Base-by-base conservation (phyloP, 2,797 vertebrate species). In the Pipistrellus pipistrellus region DNA sequence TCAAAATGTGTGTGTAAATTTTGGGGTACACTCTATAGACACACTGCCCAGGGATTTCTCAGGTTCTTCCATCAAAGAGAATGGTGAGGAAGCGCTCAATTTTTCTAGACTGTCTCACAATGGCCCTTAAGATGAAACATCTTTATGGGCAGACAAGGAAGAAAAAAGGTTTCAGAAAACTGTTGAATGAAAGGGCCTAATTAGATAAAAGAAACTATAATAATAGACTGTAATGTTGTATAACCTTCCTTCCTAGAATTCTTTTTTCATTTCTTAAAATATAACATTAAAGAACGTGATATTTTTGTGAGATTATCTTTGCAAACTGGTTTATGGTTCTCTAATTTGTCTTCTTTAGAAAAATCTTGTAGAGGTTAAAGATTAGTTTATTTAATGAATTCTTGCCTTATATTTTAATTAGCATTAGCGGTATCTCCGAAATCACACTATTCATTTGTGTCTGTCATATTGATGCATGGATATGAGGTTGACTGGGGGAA, bases 301-400 rank as follows among this genome's bases (percentile, higher is more conserved):
- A 66, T 97, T 95, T 95, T 91, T 62, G 35, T 38, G 55, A 89
- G 9, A 73, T 88, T 87, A 71, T 94, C 46, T 77, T 85, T 72
- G 13, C 21, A 92, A 90, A 90, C 23, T 95, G 62, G 38, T 76
- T 96, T 87, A 64, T 51, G 38, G 18, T 88, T 97, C 87, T 86
- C 88, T 95, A 76, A 35, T 94, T 95, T 90, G 30, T 53, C 78
- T 95, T 95, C 76, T 94, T 95, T 90, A 94, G 69, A 89, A 93
- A 91, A 86, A 35, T 15, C 68, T 88, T 85, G 14, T 41, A 41
- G 35, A 64, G n/a, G 5, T 69, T 69, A 23, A 88, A 95, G 27
- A 59, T 81, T 32, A 18, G 46, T 55, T 86, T 93, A 77, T 69
- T 80, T 83, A 68, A 78, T 14, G 69, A 68, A 85, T 66, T 44